Evolutionary conservation across 2,797 vertebrate species (phyloP).

Genomic region (Tadarida brasiliensis): DNA sequence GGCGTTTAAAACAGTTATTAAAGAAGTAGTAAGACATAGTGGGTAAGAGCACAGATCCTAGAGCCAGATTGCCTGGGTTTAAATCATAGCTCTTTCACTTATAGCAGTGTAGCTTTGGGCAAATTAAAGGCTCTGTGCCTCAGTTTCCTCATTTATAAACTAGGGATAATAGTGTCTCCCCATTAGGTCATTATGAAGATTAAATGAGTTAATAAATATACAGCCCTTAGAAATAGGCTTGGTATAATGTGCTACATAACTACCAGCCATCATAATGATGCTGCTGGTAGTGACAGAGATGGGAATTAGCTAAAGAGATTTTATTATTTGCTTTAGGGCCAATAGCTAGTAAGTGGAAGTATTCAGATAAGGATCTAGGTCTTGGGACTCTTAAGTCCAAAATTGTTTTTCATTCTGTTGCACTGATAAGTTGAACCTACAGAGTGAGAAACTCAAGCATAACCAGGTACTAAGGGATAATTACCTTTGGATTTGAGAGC

Average conservation of each 20-base stretch:
- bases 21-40: constrained; percentile 5
- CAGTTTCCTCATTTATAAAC: constrained; percentile 44
- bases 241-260: background rate
- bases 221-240: constrained; percentile 20
- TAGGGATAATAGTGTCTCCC: background rate
- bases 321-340: constrained; percentile 18
- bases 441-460: constrained; percentile 19
- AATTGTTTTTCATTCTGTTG: constrained; percentile 46
- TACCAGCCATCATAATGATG: background rate
- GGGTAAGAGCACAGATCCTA: background rate
- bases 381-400: constrained; percentile 18
- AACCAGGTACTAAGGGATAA: background rate
- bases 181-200: background rate
- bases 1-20: background rate
- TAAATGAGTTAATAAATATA: constrained; percentile 36
- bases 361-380: constrained; percentile 41
- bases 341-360: background rate
- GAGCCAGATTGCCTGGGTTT: constrained; percentile 14
- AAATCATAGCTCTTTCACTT: constrained; percentile 27
- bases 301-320: background rate
- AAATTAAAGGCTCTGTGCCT: constrained; percentile 42
- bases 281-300: background rate
- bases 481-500: constrained; percentile 18
- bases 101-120: background rate
- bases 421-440: background rate